Evolutionary conservation across 2,797 vertebrate genomes (phyloP).

Genomic region (Cuculus canorus): DNA sequence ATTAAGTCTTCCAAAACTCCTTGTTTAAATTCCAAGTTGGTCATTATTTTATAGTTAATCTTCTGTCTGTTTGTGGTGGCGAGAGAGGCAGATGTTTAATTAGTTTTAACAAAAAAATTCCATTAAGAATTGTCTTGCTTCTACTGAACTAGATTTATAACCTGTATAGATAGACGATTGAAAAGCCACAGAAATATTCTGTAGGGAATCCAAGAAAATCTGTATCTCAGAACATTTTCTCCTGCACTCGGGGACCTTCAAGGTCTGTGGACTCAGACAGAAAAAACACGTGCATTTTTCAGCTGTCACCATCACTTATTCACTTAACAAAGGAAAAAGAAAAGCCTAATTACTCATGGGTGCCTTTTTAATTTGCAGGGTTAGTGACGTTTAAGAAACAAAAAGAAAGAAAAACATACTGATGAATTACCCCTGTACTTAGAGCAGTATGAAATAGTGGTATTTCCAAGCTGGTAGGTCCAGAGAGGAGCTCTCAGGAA

Average conservation of each 20-base stretch:
- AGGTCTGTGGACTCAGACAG: not conserved
- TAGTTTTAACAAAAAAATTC: constrained; percentile 35
- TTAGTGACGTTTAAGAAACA: not conserved
- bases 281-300: constrained; percentile 21
- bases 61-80: constrained; percentile 1
- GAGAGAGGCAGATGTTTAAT: constrained; percentile 60
- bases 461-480: not conserved
- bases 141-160: constrained; percentile 62
- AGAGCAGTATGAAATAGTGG: not conserved
- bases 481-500: not conserved
- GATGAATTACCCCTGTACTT: constrained; percentile 21
- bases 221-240: constrained; percentile 32
- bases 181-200: constrained; percentile 45
- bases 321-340: constrained; percentile 50
- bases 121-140: constrained; percentile 52
- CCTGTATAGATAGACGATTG: constrained; percentile 50
- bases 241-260: constrained; percentile 28
- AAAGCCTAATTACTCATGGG: constrained; percentile 55
- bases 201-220: constrained; percentile 46
- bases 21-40: not conserved
- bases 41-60: constrained; percentile 49
- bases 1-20: not conserved
- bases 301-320: constrained; percentile 30
- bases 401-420: not conserved
- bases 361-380: constrained; percentile 44